phyloP scores from a whole-genome alignment of 2,113 vertebrate genomes.

The Mormoops blainvillei region DNA sequence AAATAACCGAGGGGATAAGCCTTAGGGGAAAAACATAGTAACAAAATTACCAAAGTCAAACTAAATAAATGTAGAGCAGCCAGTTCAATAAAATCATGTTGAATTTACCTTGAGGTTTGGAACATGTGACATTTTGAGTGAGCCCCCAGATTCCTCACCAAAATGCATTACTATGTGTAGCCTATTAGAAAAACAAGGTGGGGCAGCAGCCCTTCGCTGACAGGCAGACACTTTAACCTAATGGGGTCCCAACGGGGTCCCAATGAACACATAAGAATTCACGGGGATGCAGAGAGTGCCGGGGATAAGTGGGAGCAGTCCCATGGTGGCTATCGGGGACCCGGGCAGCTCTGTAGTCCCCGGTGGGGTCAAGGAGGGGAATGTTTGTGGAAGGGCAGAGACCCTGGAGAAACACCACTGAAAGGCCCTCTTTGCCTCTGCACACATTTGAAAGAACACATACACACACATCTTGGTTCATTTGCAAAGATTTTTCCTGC shows the following conservation, averaged over 20 bases:
- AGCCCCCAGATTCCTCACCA: not conserved
- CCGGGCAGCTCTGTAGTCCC: not conserved
- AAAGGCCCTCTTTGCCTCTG: not conserved
- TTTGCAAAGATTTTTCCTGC: not conserved
- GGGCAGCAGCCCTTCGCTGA: not conserved
- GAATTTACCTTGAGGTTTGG: not conserved
- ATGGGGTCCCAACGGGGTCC: not conserved
- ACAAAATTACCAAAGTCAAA: not conserved
- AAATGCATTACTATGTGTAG: not conserved
- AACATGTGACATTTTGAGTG: not conserved
- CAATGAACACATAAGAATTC: not conserved
- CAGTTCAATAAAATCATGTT: not conserved
- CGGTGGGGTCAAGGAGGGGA: not conserved
- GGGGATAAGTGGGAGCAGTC: not conserved
- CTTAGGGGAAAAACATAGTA: not conserved
- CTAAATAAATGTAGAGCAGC: not conserved
- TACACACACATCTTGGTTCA: not conserved
- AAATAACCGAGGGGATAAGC: not conserved
- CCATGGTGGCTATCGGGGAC: not conserved
- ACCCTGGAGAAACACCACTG: not conserved
- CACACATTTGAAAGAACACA: not conserved
- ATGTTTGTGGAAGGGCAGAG: not conserved
- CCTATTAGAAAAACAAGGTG: not conserved
- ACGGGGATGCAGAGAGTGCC: rapidly evolving
- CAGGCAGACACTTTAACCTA: not conserved